Conservation (phyloP, 2,113 vertebrate genomes). For the Sebastes fasciatus region DNA sequence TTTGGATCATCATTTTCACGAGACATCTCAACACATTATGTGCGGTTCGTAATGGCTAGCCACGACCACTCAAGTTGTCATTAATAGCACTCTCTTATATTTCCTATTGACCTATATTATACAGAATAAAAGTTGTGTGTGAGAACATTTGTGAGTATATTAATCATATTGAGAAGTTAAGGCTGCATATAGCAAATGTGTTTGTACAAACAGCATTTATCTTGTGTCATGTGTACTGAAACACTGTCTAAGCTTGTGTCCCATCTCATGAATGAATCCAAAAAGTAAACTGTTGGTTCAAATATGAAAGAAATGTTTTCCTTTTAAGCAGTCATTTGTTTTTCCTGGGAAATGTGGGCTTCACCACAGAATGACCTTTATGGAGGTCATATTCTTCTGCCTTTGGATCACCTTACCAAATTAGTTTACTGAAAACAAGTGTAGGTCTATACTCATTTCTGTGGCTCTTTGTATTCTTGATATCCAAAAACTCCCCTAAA, state of each 20-base stretch:
- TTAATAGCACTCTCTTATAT: conserved; percentile 82
- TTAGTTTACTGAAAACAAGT: not conserved
- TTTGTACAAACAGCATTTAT: not conserved
- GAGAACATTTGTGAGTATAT: conserved; percentile 7
- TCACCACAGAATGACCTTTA: not conserved
- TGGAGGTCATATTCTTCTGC: not conserved
- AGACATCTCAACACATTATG: conserved; percentile 67
- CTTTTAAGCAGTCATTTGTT: not conserved
- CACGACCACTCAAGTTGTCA: conserved; percentile 76
- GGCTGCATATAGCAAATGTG: not conserved
- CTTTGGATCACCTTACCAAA: too few relatives aligned
- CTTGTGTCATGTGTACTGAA: not conserved
- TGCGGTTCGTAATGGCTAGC: conserved; percentile 81
- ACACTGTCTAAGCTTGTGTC: not conserved
- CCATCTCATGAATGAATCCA: not conserved
- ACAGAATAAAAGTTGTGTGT: conserved; percentile 75
- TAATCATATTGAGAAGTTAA: not conserved
- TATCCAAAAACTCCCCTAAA: not conserved
- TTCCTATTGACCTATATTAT: conserved; percentile 82
- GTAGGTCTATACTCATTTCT: not conserved
- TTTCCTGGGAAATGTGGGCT: not conserved
- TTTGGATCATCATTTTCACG: conserved; percentile 53
- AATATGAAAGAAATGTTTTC: not conserved
- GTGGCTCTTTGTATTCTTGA: not conserved
- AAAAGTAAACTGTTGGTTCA: not conserved